phyloP scores from a whole-genome alignment of 2,888 invertebrate genomes.

The Miltochrista miniata region DNA sequence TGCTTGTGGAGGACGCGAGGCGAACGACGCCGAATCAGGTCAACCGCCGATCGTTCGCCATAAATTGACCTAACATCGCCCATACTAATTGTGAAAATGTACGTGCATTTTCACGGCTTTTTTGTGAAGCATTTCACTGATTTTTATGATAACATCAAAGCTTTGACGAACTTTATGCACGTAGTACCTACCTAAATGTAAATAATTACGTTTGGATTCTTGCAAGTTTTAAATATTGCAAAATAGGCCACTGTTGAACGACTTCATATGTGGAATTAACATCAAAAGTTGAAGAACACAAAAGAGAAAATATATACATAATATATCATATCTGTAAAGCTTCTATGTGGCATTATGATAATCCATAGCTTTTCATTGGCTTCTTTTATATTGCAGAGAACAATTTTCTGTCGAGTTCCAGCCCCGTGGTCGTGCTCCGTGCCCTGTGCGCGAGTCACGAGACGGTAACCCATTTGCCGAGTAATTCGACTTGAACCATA shows the following conservation, averaged over 20 bases:
- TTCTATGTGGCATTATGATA: slow-evolving; percentile 10
- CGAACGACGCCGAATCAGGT: slow-evolving; percentile 22
- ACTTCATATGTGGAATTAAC: not conserved
- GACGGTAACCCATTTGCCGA: not conserved
- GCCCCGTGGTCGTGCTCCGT: not conserved
- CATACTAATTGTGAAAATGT: slow-evolving; percentile 8
- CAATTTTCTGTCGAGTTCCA: not conserved
- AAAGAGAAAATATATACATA: slow-evolving; percentile 1
- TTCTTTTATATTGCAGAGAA: slow-evolving; percentile 9
- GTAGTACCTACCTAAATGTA: not conserved
- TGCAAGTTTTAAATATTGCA: not conserved
- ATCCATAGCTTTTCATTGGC: slow-evolving; percentile 13
- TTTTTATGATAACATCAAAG: not conserved
- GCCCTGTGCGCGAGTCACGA: not conserved
- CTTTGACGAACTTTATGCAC: not conserved
- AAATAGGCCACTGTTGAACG: not conserved
- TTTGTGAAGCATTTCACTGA: not conserved
- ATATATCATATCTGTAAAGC: slow-evolving; percentile 2
- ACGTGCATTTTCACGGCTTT: slow-evolving; percentile 2
- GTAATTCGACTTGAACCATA: not conserved
- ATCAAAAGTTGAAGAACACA: not conserved
- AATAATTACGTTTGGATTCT: not conserved
- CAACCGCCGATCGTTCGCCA: slow-evolving; percentile 28
- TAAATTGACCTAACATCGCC: slow-evolving; percentile 15
- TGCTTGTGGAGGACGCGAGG: slow-evolving; percentile 26